Evolutionary conservation across 2,113 vertebrate species (phyloP).

Genomic region (Propithecus coquereli): DNA sequence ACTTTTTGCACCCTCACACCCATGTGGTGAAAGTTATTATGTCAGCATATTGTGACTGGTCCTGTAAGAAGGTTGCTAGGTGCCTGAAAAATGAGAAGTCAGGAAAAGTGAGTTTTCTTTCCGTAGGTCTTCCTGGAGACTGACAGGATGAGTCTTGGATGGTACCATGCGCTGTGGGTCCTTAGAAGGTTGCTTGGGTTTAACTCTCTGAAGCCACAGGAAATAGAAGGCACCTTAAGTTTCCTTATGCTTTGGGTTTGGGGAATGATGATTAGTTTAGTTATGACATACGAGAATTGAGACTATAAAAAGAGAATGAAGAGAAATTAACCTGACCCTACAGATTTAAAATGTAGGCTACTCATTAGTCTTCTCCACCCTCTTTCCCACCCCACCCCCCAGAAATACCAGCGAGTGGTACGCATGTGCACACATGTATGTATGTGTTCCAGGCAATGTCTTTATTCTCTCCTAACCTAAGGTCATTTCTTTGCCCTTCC

Average conservation of each 20-base stretch:
- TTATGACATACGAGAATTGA: not conserved
- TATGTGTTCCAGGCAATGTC: not conserved
- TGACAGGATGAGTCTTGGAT: not conserved
- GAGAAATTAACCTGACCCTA: not conserved
- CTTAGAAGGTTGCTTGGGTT: not conserved
- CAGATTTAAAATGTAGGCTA: not conserved
- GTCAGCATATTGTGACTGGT: not conserved
- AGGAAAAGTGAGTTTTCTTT: not conserved
- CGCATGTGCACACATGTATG: accelerated
- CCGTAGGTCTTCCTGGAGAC: not conserved
- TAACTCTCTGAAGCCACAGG: not conserved
- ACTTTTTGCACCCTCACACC: not conserved
- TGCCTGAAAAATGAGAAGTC: not conserved
- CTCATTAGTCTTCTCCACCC: not conserved
- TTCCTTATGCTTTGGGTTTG: not conserved
- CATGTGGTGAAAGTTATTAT: not conserved
- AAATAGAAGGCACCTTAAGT: not conserved
- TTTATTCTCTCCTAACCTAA: not conserved
- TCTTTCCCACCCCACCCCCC: not conserved
- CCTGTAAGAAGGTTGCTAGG: not conserved
- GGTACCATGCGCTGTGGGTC: not conserved
- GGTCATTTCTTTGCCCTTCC: not conserved
- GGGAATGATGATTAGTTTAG: not conserved
- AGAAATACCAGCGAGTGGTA: not conserved
- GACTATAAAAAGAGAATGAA: not conserved